These are phyloP conservation scores for Anaspis maculata DNA, from an alignment of 2,888 invertebrate genomes.

Conservation along the genomic window DNA sequence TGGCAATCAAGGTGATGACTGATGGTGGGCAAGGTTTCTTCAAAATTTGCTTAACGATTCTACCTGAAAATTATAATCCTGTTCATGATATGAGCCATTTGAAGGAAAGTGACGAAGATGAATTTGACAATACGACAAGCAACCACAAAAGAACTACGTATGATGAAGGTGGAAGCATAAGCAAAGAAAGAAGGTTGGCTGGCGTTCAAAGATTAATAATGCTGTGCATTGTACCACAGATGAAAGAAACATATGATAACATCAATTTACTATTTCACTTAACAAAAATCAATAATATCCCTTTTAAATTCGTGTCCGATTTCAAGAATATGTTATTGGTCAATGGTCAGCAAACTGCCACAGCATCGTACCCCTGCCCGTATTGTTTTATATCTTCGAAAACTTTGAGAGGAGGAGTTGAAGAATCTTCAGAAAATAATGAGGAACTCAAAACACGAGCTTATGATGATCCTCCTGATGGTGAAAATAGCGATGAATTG, in stretches of 20 bases:
- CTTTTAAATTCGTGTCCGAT: conserved; percentile 2
- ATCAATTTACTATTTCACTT: background rate
- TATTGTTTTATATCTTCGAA: no score
- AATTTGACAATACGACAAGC: no score
- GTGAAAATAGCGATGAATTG: background rate
- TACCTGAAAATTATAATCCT: background rate
- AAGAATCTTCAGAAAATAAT: background rate
- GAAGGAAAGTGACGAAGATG: background rate
- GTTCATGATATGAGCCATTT: background rate
- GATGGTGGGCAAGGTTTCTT: no score
- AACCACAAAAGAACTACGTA: no score
- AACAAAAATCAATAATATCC: conserved; percentile 1
- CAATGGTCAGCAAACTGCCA: background rate
- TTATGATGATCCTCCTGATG: background rate
- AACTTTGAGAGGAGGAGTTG: no score
- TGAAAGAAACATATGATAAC: no score
- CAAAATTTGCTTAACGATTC: conserved; percentile 1
- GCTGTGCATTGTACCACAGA: background rate
- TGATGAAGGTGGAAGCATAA: no score
- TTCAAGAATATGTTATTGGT: conserved; percentile 1
- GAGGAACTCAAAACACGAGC: background rate
- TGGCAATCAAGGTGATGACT: background rate
- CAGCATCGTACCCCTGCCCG: no score
- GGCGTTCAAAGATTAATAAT: background rate
- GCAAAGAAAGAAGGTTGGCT: background rate